Percentiles rank a stretch among this genome's conserved stretches.
These are phyloP conservation scores for Tipula confusa DNA, from an alignment of 2,888 invertebrate species.

Conservation along the genomic window DNA sequence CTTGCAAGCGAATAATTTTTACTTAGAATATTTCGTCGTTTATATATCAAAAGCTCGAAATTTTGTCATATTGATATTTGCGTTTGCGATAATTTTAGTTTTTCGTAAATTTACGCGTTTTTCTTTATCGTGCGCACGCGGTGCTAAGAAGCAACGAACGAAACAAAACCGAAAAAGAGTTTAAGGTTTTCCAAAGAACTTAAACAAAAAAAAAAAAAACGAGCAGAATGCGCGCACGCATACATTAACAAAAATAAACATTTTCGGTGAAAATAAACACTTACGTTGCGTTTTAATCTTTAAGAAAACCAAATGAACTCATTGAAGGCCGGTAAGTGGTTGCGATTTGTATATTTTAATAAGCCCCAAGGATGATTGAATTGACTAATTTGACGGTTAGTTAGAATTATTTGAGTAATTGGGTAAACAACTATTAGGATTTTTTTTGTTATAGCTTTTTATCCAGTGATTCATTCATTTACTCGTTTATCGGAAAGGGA, in stretches of 20 bases:
- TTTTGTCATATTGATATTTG: neutral
- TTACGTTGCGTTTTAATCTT: neutral
- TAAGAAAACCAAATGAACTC: neutral
- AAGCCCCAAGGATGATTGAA: neutral
- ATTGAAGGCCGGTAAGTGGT: neutral
- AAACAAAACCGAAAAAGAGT: neutral
- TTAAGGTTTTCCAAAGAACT: neutral
- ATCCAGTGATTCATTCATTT: neutral
- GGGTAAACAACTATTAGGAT: neutral
- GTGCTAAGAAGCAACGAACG: too few relatives aligned
- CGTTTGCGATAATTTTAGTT: neutral
- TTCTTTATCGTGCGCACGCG: neutral
- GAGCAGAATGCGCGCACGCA: neutral
- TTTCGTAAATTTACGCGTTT: constrained; percentile 1
- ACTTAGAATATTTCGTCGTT: neutral
- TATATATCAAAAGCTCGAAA: neutral
- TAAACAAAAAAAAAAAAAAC: too few relatives aligned
- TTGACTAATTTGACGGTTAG: neutral
- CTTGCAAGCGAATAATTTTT: neutral
- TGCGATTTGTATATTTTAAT: neutral
- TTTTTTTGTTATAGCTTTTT: neutral
- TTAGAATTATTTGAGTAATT: neutral
- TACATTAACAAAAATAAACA: neutral
- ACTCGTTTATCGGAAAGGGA: too few relatives aligned
- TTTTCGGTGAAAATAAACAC: neutral